Base-by-base conservation (phyloP, 2,797 vertebrate genomes). In the Pipistrellus pygmaeus region DNA sequence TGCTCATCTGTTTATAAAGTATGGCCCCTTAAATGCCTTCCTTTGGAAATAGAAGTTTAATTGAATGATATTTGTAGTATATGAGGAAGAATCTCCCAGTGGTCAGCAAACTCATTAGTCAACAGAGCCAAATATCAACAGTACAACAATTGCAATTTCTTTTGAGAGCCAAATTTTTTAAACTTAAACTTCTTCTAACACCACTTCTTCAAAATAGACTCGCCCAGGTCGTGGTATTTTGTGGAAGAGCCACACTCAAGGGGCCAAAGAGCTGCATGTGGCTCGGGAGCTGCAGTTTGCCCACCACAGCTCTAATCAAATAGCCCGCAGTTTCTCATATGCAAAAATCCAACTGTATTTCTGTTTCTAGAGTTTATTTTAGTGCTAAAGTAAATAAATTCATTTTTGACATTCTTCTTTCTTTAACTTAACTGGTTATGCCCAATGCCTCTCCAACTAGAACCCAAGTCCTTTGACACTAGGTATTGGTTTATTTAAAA, bases 1-100 rank as follows among this genome's bases (percentile, higher is more conserved):
- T 98, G 96, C 86, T 98, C 97, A 97, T 96, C 95, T 92, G 38
- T 97, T 97, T 97, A 97, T 95, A 97, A 98, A 97, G 97, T 46
- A 68, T 6, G 8, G 93, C 87, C 93, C 91, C 92, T 97, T 95
- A 96, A 97, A 97, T 92, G 92, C 10, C 77, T 98, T 55, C 64
- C 64, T 97, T 95, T 97, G 94, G 93, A 94, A 95, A 97, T 95
- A 97, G 96, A 98, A 97, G 86, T 97, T 98, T 95, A 98, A 97
- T 96, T 91, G 88, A 97, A 77, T 71, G 76, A 75, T 86, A 90
- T 71, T 77, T 77, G 30, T 46, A 96, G 96, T n/a, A 2, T 57
- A 94, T 68, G 89, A 97, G 21, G 30, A 93, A 97, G 48, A 96
- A 95, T 75, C 82, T 95, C 38, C 38, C 38, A 41, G 38, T 41